Evolutionary conservation across 2,797 vertebrate species (phyloP).

Genomic region (Phalloptychus januarius): DNA sequence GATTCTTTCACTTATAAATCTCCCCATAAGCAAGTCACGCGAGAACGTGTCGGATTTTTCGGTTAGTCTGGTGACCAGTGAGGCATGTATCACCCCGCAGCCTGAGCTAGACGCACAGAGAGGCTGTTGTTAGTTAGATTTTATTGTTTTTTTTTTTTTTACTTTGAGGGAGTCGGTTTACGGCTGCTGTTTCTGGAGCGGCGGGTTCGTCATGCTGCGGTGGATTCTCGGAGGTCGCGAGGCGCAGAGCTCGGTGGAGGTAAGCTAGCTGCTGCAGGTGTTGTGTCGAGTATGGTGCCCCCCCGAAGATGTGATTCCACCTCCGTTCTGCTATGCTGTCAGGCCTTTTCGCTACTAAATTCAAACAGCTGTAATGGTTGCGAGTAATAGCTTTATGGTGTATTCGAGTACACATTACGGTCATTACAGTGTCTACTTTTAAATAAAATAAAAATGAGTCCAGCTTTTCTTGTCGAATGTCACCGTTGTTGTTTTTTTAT

Average conservation of each 20-base stretch:
- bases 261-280: conserved; percentile 45
- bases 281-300: background rate
- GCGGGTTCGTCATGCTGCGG: conserved; percentile 83
- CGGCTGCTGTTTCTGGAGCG: background rate
- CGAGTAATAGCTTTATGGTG: background rate
- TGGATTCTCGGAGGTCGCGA: conserved; percentile 93
- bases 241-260: conserved; percentile 87
- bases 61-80: background rate
- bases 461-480: background rate
- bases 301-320: background rate
- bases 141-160: background rate
- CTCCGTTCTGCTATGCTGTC: background rate
- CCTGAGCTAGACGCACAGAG: background rate
- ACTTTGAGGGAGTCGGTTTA: background rate
- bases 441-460: background rate
- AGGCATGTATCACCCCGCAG: background rate
- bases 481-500: background rate
- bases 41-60: background rate
- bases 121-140: background rate
- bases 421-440: background rate
- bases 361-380: background rate
- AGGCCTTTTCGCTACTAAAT: background rate
- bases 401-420: background rate
- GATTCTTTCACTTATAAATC: background rate
- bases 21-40: background rate